Evolutionary conservation across 2,888 invertebrate species (phyloP).

Genomic region (Orthonychiurus folsomi): DNA sequence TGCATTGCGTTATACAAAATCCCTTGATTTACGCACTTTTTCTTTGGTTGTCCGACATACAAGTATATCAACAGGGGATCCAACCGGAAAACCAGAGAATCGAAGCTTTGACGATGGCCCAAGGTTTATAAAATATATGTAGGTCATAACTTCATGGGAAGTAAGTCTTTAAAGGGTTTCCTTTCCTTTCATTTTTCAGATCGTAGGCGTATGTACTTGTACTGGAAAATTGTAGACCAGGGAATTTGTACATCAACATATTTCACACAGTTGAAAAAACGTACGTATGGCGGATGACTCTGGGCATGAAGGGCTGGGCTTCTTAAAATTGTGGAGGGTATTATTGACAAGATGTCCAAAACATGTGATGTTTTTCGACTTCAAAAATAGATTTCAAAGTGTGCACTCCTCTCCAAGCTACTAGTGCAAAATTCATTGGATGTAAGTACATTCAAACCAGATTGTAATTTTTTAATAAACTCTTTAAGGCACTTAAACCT

Average conservation of each 20-base stretch:
- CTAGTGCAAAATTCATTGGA: background rate
- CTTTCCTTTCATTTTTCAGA: background rate
- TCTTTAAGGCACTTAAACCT: too few relatives aligned
- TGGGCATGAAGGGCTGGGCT: background rate
- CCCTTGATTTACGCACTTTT: background rate
- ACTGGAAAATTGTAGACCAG: background rate
- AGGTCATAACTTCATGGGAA: background rate
- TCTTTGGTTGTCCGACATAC: background rate
- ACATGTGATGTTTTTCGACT: too few relatives aligned
- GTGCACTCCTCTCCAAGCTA: too few relatives aligned
- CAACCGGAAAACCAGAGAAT: too few relatives aligned
- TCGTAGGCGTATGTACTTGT: background rate
- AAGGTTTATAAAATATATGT: background rate
- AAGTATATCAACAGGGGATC: background rate
- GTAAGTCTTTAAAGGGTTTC: background rate
- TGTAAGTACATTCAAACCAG: background rate
- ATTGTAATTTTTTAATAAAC: background rate
- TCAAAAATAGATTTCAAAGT: too few relatives aligned
- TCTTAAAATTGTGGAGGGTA: background rate
- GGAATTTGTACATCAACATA: too few relatives aligned
- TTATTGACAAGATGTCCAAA: too few relatives aligned
- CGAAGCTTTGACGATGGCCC: background rate
- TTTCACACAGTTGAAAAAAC: too few relatives aligned
- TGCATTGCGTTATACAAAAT: background rate
- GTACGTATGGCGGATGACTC: too few relatives aligned